These are phyloP conservation scores for Microcaecilia unicolor DNA, from an alignment of 2,797 vertebrate species.

Conservation along the genomic window DNA sequence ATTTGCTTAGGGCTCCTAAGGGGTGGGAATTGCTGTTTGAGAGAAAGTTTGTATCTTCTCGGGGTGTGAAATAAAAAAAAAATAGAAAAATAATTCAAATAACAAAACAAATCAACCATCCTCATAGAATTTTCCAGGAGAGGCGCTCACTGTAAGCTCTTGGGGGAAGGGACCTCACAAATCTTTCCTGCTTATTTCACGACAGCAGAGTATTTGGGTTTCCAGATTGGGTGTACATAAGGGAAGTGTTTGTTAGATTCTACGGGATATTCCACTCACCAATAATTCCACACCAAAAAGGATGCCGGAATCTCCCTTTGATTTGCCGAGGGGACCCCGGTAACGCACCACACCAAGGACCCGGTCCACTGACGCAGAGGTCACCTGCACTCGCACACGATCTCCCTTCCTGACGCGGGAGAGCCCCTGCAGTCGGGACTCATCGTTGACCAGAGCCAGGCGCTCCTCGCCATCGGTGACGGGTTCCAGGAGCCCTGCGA, in stretches of 20 bases:
- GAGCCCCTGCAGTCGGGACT: constrained; percentile 39
- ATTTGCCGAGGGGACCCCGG: constrained; percentile 40
- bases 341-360: constrained; percentile 58
- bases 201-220: too few species aligned
- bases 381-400: constrained; percentile 46
- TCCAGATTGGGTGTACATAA: too few species aligned
- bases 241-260: background rate
- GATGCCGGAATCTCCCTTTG: constrained; percentile 39
- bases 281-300: constrained; percentile 66
- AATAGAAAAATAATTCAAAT: too few species aligned
- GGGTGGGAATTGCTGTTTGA: too few species aligned
- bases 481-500: constrained; percentile 52
- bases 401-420: constrained; percentile 27
- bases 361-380: constrained; percentile 39
- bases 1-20: too few species aligned
- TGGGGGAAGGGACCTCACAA: background rate
- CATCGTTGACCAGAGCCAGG: constrained; percentile 38
- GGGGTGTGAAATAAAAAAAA: too few species aligned
- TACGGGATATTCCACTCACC: constrained; percentile 22
- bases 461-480: constrained; percentile 53
- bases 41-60: too few species aligned
- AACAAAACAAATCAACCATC: too few species aligned
- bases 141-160: too few species aligned
- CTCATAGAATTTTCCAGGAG: too few species aligned
- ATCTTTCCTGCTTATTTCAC: background rate